phyloP scores from a whole-genome alignment of 2,888 invertebrate species.

The Aleiodes testaceus region DNA sequence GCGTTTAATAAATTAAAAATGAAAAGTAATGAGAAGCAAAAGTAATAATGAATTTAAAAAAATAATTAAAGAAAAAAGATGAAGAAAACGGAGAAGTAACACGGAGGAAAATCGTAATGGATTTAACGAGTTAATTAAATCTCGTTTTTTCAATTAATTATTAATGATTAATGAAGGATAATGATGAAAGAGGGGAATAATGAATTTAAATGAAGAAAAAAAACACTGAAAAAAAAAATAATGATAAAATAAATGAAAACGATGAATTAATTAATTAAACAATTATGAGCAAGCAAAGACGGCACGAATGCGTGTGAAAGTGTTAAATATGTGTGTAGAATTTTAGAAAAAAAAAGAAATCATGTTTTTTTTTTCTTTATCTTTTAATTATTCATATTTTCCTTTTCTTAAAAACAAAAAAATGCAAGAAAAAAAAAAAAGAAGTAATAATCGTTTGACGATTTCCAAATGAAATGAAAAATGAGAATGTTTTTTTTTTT shows the following conservation, averaged over 20 bases:
- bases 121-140: constrained; percentile 1
- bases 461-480: constrained; percentile 21
- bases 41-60: not conserved
- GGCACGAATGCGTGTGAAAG: constrained; percentile 45
- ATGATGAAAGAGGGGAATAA: constrained; percentile 16
- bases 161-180: constrained; percentile 28
- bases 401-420: too few relatives aligned
- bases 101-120: too few relatives aligned
- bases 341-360: constrained; percentile 36
- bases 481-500: not conserved
- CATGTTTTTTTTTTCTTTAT: constrained; percentile 37
- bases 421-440: not conserved
- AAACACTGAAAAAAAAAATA: constrained; percentile 22
- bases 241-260: constrained; percentile 47
- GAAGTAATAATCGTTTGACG: constrained; percentile 16
- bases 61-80: not conserved
- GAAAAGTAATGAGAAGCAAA: not conserved
- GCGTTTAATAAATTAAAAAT: constrained; percentile 24
- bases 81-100: not conserved
- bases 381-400: not conserved
- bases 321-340: constrained; percentile 51
- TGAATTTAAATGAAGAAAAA: not conserved
- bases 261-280: constrained; percentile 41
- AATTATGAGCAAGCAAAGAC: constrained; percentile 35
- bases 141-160: constrained; percentile 15